Evolutionary conservation across 2,113 vertebrate genomes (phyloP), one percentile per base, ranked within the genome.

Genomic region (Athene cunicularia): DNA sequence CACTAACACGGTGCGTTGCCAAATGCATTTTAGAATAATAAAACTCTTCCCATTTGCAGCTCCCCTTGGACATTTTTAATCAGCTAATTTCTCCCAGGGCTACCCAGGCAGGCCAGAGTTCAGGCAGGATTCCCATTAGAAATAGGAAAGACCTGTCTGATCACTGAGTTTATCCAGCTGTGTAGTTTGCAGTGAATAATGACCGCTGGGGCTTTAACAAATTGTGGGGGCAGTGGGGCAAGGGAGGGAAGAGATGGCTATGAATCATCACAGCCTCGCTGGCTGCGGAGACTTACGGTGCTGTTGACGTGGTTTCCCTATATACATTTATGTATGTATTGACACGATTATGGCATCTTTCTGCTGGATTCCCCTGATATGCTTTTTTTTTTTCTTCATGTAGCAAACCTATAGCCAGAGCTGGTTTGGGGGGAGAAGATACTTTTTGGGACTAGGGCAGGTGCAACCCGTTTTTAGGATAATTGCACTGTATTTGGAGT

Each of bases 101-200:
- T 88, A 50, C 18, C 58, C 71, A 66, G 72, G 82, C 82, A 92
- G 86, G 88, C 79, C 88, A 73, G 72, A 92, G 92, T 92, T 96
- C 92, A 96, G 67, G 58, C 37, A 75, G 75, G 89, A 92, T 83
- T 95, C 90, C 92, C 94, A 86, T 77, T 94, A 97, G 93, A 84
- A 93, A 88, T 92, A 86, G 88, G 80, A 95, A 96, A 39, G 60
- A 86, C 72, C 94, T 95, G 95, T 91, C 88, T 93, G 90, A 92
- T 74, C 92, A 47, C n/a, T 86, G 90, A 95, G 94, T 97, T 96
- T 96, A 71, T 97, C 94, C 94, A 97, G 96, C 94, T 97, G 96
- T 14, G 32, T 39, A 82, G 39, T 82, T 96, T 90, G 41, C 80
- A 86, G 90, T 97, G 95, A 97, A 16, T 90, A 96, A 97, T 95